Percentiles rank a stretch among this genome's conserved stretches.
phyloP scores from a whole-genome alignment of 2,113 vertebrate species.

The Notiomystis cincta region DNA sequence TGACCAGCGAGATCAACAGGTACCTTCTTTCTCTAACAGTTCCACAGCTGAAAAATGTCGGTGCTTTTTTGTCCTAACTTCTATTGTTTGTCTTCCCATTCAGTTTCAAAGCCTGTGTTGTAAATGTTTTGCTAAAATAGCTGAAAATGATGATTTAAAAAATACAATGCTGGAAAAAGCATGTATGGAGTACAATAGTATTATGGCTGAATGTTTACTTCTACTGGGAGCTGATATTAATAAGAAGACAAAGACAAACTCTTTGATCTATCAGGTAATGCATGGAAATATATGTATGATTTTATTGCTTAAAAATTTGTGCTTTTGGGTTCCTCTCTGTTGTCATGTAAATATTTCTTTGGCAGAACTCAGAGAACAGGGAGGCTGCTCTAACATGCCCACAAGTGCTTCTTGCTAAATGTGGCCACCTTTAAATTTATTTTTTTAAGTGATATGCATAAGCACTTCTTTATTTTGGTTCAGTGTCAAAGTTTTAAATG shows the following conservation, averaged over 20 bases:
- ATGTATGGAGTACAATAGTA: slow-evolving; percentile 78
- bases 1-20: slow-evolving; percentile 74
- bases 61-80: background rate
- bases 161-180: slow-evolving; percentile 86
- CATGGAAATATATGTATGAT: background rate
- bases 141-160: slow-evolving; percentile 77
- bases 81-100: background rate
- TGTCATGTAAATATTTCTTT: background rate
- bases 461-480: background rate
- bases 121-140: slow-evolving; percentile 87
- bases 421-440: background rate
- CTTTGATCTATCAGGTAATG: slow-evolving; percentile 89
- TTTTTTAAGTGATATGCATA: background rate
- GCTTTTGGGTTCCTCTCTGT: background rate
- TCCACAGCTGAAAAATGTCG: background rate
- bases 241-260: slow-evolving; percentile 78
- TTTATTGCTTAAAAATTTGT: background rate
- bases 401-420: background rate
- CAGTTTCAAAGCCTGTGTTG: slow-evolving; percentile 85
- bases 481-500: background rate
- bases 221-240: slow-evolving; percentile 87
- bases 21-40: slow-evolving; percentile 32
- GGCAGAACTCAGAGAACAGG: background rate
- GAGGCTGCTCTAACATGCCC: background rate
- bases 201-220: slow-evolving; percentile 88